These are phyloP conservation scores for Phrynocephalus forsythii DNA, from an alignment of 2,797 vertebrate genomes.

Conservation along the genomic window DNA sequence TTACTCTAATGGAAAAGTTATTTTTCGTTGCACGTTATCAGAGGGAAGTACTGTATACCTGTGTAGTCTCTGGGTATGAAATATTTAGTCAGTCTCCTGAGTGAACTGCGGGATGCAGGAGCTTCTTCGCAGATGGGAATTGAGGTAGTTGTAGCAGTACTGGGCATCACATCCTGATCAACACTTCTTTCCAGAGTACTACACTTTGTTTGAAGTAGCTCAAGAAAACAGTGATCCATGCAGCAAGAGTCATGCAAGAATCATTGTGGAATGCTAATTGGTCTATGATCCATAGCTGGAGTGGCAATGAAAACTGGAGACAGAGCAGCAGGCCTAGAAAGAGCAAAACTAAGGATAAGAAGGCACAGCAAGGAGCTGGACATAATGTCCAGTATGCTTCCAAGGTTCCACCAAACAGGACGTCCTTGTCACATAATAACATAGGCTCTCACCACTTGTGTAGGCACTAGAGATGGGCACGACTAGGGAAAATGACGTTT, in stretches of 20 bases:
- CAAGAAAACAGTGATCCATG: neutral
- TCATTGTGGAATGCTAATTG: neutral
- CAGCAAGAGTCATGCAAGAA: neutral
- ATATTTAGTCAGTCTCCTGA: constrained; percentile 5
- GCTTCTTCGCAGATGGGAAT: neutral
- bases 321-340: neutral
- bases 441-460: no score
- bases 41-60: neutral
- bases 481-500: no score
- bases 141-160: neutral
- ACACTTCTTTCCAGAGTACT: neutral
- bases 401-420: no score
- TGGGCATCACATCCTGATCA: neutral
- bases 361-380: no score
- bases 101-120: neutral
- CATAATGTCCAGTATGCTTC: no score
- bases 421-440: no score
- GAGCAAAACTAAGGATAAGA: no score
- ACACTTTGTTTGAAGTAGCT: neutral
- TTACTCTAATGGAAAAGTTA: constrained; percentile 2
- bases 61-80: neutral
- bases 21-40: neutral
- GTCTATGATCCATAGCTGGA: neutral
- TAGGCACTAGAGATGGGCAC: no score
- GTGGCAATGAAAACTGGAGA: neutral